Base-by-base conservation (phyloP, 2,888 invertebrate genomes). In the Coleophora deauratella region DNA sequence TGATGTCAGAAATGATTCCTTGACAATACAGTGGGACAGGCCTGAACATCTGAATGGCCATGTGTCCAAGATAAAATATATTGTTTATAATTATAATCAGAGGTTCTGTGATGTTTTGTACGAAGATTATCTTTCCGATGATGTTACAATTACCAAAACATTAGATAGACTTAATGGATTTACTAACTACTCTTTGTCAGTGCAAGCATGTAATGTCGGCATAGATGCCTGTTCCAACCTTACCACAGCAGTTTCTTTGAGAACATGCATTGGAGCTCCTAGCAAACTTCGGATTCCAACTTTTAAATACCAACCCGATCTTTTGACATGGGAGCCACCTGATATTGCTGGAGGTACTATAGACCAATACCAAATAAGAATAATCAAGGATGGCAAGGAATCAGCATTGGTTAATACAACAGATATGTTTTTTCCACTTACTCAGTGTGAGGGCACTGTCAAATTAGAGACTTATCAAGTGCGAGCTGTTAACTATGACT, bases 1-100 rank as follows among this genome's bases (percentile, higher is more conserved):
- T 3, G 77, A 90, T 48, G 77, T 92, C 2, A 88, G 89, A 14
- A 90, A 91, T 62, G 82, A 89, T 37, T 89, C 91, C 10, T 78
- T 92, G 43, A 65, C 77, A 8, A 71, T 94, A 37, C 77, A 82
- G 33, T 94, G 93, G 94, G 73, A 88, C 51, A 88, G 90, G 31
- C 96, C 96, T 1, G 58, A 74, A 1, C 79, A 87, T 14, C 87
- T 88, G 57, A 96, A 96, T 78, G 96, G 96, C 3, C 40, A 42
- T 33, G 33, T 39, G 14, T 35, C 35, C 0, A 80, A 89, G 13
- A 84, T 95, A 40, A 88, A 88, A 54, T 95, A 94, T 71, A 78
- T 87, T 6, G 82, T 94, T 47, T 66, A 63, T 42, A 81, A 87
- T 48, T 88, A 88, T 63, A 81, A 52, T 27, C 52, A 57, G 43